Percentiles rank a stretch among this genome's conserved stretches.
Conservation (phyloP, 2,888 invertebrate species). For the Scotopteryx bipunctaria region DNA sequence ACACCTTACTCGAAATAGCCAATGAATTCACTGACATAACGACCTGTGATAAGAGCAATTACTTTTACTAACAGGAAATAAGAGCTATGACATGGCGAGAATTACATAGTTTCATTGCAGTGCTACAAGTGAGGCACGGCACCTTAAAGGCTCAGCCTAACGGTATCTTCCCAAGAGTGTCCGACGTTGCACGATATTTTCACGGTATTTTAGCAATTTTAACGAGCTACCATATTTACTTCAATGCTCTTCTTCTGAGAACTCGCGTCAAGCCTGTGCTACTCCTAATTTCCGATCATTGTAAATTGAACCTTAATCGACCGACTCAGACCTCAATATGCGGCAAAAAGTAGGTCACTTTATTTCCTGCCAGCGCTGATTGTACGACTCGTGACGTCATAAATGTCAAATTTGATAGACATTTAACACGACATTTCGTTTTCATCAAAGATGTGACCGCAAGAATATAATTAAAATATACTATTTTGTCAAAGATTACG, state of each 20-base stretch:
- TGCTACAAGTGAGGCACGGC: slow-evolving; percentile 33
- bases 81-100: too few species aligned
- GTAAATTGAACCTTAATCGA: not conserved
- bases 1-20: too few species aligned
- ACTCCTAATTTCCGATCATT: not conserved
- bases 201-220: slow-evolving; percentile 83
- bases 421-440: too few species aligned
- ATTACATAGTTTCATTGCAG: not conserved
- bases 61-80: too few species aligned
- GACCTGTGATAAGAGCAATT: too few species aligned
- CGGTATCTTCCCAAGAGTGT: slow-evolving; percentile 64
- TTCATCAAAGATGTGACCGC: too few species aligned
- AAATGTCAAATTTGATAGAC: too few species aligned
- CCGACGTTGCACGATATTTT: slow-evolving; percentile 74
- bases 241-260: slow-evolving; percentile 63
- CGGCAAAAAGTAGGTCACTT: too few species aligned
- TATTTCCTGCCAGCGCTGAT: not conserved
- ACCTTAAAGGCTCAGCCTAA: slow-evolving; percentile 47
- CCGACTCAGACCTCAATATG: not conserved
- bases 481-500: too few species aligned
- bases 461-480: too few species aligned
- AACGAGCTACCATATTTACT: slow-evolving; percentile 79
- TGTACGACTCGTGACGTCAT: too few species aligned
- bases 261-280: slow-evolving; percentile 43
- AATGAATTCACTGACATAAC: not conserved